Base-by-base conservation (phyloP, 2,888 invertebrate species). In the Brassicogethes aeneus region DNA sequence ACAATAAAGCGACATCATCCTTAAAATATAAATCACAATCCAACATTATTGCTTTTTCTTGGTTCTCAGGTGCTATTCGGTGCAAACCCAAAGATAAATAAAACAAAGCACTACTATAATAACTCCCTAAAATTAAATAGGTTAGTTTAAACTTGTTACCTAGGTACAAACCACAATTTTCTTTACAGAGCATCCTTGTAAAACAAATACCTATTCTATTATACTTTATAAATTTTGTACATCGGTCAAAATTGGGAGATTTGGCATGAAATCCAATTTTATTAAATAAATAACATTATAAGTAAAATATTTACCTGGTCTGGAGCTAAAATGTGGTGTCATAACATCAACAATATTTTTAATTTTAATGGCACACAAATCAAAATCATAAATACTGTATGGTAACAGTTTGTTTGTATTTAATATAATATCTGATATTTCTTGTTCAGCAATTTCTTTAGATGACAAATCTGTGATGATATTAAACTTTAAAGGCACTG, bases 1-100 rank as follows among this genome's bases (percentile, higher is more conserved):
- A 80, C 2, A 89, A 68, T 45, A 79, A 65, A 34, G 70, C 70
- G 30, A 88, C 71, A 61, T 85, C 84, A 15, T 73, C 73, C 50
- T 76, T 72, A 62, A 89, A 81, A 64, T 81, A 80, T 36, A 84
- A 76, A 69, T 89, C 89, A 51, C 82, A 80, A 68, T 89, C 89
- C 37, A 88, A 68, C 68, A 88, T 74, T 46, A 85, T 76, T 12
- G 82, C 79, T 47, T 70, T 66, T 16, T 74, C 69, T 56, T 85
- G 75, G 37, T 72, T 61, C 2, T 54, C 44, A 8, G 82, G 79
- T 32, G 85, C 77, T 36, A 86, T 76, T 53, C 75, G 72, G 61
- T 86, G 81, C 16, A 87, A 62, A 2, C 82, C 83, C 37, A 86
- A 69, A 0, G 88, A 87, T 16, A 88, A 63, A 61, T 83, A 88